Evolutionary conservation across 1,140 invertebrate genomes (phyloP), one percentile per base, ranked within the genome.

Genomic region (Alviniconcha marisindica): DNA sequence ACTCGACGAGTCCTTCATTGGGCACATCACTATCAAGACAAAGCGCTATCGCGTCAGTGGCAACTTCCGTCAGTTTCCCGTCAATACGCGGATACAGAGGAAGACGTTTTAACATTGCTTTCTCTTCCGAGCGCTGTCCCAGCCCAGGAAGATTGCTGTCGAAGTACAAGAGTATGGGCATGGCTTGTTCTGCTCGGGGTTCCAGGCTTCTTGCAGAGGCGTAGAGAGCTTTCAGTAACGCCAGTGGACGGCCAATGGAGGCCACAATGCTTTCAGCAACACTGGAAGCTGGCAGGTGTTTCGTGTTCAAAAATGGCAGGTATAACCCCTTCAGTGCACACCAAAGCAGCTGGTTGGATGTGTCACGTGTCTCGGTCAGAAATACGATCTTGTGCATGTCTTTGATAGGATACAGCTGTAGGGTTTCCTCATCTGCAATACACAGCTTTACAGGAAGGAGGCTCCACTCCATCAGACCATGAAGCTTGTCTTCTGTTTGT

Each of bases 231-330:
- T 66, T n/a, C 3, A 80, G 38, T 14, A 80, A 38, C 21, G 40
- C 78, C 78, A 63, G 4, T 42, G 78, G 78, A 44, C 69, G 36
- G 40, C 24, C 42, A 5, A 80, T 63, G 40, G 78, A 80, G n/a
- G 78, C 54, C 33, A 44, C 40, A 18, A 44, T 33, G 15, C 28
- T 44, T 12, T 28, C 21, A 21, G 36, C 14, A 24, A 79, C 14
- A 18, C 7, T 40, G 44, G 18, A 5, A n/a, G 14, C 38, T 4
- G 36, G 56, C 56, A 69, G 42, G 2, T 24, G 54, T 15, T 36
- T 21, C 0, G 36, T 38, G 78, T 66, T 44, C 36, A 80, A 44
- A n/a, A 66, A 18, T 1, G 78, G 36, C 3, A 80, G 36, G 0
- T 44, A 38, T n/a, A 66, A 40, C 10, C n/a, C 18, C 24, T 44